These are phyloP conservation scores for Siphamia tubifer DNA, from an alignment of 2,113 vertebrate species.

Conservation along the genomic window DNA sequence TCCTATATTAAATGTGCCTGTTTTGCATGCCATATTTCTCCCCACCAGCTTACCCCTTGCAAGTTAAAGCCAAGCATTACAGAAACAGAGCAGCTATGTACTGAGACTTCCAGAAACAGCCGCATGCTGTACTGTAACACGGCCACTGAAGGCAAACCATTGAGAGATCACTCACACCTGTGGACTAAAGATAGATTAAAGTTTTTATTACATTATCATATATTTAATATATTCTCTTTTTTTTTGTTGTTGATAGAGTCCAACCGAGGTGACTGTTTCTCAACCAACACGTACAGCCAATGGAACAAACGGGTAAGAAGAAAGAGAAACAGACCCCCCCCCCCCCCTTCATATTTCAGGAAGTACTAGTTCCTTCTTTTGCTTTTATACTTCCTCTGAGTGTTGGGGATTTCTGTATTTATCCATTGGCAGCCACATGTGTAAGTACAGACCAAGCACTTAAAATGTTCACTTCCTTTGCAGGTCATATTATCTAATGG, in stretches of 20 bases:
- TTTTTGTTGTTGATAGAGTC: slow-evolving; percentile 80
- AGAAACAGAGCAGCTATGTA: slow-evolving; percentile 65
- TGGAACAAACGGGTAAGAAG: slow-evolving; percentile 88
- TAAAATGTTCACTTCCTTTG: slow-evolving; percentile 53
- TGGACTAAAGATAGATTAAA: slow-evolving; percentile 27
- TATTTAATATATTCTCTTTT: slow-evolving; percentile 51
- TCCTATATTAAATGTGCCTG: slow-evolving; percentile 57
- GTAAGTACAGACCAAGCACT: neutral
- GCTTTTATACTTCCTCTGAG: slow-evolving; percentile 45
- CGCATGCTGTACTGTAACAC: slow-evolving; percentile 39
- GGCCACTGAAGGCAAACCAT: slow-evolving; percentile 40
- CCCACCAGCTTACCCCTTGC: slow-evolving; percentile 54
- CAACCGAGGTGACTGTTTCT: slow-evolving; percentile 87
- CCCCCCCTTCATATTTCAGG: slow-evolving; percentile 19
- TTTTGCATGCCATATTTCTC: slow-evolving; percentile 70
- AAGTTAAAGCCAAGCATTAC: slow-evolving; percentile 71
- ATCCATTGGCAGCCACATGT: neutral
- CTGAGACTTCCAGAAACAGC: slow-evolving; percentile 47
- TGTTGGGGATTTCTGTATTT: slow-evolving; percentile 28
- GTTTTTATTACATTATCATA: slow-evolving; percentile 41
- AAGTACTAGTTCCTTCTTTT: slow-evolving; percentile 63
- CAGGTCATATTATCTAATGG: neutral
- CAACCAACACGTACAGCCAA: slow-evolving; percentile 87
- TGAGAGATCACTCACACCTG: slow-evolving; percentile 40
- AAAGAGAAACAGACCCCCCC: slow-evolving; percentile 1